Evolutionary conservation across 2,797 vertebrate genomes (phyloP), one percentile per base, ranked within the genome.

Genomic region (Falco peregrinus): DNA sequence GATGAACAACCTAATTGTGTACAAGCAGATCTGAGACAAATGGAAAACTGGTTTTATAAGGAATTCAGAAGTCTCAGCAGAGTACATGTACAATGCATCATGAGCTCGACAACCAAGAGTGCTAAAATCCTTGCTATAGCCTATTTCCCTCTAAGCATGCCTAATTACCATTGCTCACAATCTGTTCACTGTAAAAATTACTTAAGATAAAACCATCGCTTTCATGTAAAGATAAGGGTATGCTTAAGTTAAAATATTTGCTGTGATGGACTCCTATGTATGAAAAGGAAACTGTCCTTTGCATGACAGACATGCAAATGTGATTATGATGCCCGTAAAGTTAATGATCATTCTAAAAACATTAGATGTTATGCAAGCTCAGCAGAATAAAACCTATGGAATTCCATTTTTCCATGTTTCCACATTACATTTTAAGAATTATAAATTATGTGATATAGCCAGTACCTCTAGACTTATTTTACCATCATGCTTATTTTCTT

Each of bases 101-200:
- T 97, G 96, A 79, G 41, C 97, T 90, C 79, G 95, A 96, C 94
- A 95, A 95, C 98, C 97, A 95, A 74, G 90, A 90, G 94, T 96
- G 96, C 97, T 98, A 96, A 97, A 97, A 98, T 97, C 96, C 28
- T 8, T 97, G 96, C 94, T 93, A 94, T 96, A 97, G 97, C 96
- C 97, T 97, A 98, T 98, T 98, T 98, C 96, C 88, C 95, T 96
- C 97, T 97, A 95, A 97, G 96, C 95, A 95, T 95, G 98, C 97
- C 97, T 98, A 98, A 98, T 98, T 98, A 98, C 97, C 50, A 8
- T 90, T 96, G 91, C 93, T 95, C 87, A 95, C 98, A 98, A 98
- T 98, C 98, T 98, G 98, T 98, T 98, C 97, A 77, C 94, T 97
- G 53, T 95, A 90, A 83, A 95, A 98, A 9, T 37, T 37, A 37